These are phyloP conservation scores for Pyrrhosoma nymphula DNA, from an alignment of 2,888 invertebrate species.

Conservation along the genomic window DNA sequence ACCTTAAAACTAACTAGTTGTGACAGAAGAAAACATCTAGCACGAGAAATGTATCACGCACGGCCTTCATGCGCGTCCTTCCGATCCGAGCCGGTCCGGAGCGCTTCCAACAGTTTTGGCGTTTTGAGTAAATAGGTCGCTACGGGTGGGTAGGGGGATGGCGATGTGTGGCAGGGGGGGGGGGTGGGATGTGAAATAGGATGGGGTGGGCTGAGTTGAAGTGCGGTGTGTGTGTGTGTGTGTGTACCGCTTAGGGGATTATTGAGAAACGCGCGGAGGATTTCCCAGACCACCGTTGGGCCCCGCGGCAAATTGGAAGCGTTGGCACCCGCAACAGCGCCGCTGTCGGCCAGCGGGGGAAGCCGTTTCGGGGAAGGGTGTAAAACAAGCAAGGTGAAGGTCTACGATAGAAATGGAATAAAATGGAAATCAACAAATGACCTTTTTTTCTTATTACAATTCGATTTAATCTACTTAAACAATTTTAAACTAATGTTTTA, in stretches of 20 bases:
- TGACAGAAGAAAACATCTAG: no score
- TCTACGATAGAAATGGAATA: no score
- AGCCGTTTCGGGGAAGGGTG: background rate
- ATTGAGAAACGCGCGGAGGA: background rate
- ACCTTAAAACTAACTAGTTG: no score
- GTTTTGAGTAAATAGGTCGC: background rate
- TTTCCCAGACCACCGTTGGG: background rate
- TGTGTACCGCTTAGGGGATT: background rate
- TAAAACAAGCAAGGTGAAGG: background rate
- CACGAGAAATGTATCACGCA: background rate
- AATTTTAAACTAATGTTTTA: no score
- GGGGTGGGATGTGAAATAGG: background rate
- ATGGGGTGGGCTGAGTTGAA: background rate
- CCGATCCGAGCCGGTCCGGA: background rate
- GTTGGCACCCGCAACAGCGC: background rate
- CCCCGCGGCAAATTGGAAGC: slow-evolving; percentile 22
- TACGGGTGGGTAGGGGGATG: background rate
- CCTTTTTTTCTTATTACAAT: no score
- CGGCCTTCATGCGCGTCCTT: background rate
- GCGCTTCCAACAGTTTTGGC: background rate
- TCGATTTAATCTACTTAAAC: no score
- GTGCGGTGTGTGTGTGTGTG: background rate
- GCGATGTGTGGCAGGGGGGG: background rate
- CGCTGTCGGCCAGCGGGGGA: background rate
- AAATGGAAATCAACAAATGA: no score